Base-by-base conservation (phyloP, 2,888 invertebrate species). In the Pyralis farinalis region DNA sequence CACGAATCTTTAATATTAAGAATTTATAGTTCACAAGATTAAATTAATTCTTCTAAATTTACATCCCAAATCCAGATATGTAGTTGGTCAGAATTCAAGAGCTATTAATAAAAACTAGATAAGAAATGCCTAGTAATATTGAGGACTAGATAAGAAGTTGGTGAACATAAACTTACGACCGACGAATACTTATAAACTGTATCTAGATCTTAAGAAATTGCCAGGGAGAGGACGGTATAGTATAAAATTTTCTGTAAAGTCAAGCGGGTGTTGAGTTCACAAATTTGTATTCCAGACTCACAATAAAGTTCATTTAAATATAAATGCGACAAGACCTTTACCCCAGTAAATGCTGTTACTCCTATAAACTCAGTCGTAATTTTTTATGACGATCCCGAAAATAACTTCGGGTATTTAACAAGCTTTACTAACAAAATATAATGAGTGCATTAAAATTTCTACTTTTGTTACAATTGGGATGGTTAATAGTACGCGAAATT, bases 261-360 rank as follows among this genome's bases (percentile, higher is more conserved):
- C 55, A 53, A 63, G 63, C 65, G 61, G 64, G 68, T 75, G 73
- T 73, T 52, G 71, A 68, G 75, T 74, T 79, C 78, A 67, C 78
- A 79, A 82, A 82, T 82, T 82, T 78, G 81, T 83, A 81, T 83
- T 83, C 81, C 73, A 63, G 66, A 54, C 74, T 78, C 80, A 79
- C 74, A 81, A 81, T 80, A 75, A 78, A 77, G 70, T 76, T 80
- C 71, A 83, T 83, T 83, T 83, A 81, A 81, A 83, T 83, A 82
- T 81, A 83, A 81, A 81, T 78, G 79, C 74, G 79, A 78, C 78
- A 77, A 75, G 77, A 73, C 73, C 77, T 75, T 70, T 70, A 66
- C 66, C 70, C 68, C 58, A 62, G 78, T 74, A 71, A 78, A 75
- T 63, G 78, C 58, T 76, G 74, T 71, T 70, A 68, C 65, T 74